Base-by-base conservation (phyloP, 2,888 invertebrate species). In the Zeuzera pyrina region DNA sequence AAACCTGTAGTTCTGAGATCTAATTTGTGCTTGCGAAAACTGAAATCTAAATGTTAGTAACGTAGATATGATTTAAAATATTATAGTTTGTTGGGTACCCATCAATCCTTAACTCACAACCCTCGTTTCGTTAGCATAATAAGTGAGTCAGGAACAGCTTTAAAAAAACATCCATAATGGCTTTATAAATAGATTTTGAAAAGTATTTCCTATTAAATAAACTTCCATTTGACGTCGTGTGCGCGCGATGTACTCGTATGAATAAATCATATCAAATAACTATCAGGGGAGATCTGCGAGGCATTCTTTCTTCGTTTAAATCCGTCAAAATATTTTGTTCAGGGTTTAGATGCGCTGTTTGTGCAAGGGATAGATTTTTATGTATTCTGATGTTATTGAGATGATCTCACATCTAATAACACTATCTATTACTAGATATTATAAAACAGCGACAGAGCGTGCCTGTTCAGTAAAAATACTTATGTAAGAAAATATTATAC, bases 191-290 rank as follows among this genome's bases (percentile, higher is more conserved):
- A 79, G 69, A 68, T 83, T 77, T 69, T 45, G 62, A 58, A 70
- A 70, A 76, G 70, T 73, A 74, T 77, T 78, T 74, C 73, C 68
- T 74, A 78, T 79, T 79, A 78, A 71, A 72, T 72, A 77, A 76
- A 76, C 85, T 86, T 77, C 84, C 79, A 68, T 69, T 65, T 64
- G 63, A 67, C 71, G 60, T 57, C 52, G 52, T 52, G 43, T 41
- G 44, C 53, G 63, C 35, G 55, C 61, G 63, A 56, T 58, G 53
- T 49, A 67, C n/a, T 58, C 63, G 85, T 81, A 88, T 88, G 87
- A 87, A 88, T 88, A 88, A 87, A 88, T 88, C 86, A 88, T 87
- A 88, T 88, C 86, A 88, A 87, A 87, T 87, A 87, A 87, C 88
- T 87, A 88, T 88, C 87, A 86, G 74, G 85, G 85, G 85, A 81